phyloP scores from a whole-genome alignment of 2,888 invertebrate species.

The Nephrotoma appendiculata region DNA sequence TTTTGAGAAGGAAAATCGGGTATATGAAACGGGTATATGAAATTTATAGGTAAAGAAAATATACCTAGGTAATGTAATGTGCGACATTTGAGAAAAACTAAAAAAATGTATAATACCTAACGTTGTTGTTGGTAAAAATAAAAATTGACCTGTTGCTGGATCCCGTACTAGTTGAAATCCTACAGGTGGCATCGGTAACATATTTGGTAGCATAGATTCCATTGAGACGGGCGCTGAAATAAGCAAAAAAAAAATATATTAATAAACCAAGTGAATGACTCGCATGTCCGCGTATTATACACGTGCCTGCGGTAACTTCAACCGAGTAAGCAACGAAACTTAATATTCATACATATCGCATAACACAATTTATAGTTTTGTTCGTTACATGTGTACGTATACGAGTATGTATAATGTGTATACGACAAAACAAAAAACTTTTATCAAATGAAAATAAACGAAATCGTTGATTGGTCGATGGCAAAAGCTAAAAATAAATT shows the following conservation, averaged over 20 bases:
- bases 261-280: no score
- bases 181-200: slow-evolving; percentile 50
- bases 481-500: background rate
- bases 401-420: background rate
- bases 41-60: background rate
- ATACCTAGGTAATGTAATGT: background rate
- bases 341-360: background rate
- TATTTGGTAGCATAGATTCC: slow-evolving; percentile 53
- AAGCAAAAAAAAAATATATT: background rate
- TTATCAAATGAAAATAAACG: background rate
- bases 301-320: background rate
- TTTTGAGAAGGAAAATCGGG: background rate
- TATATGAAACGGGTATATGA: background rate
- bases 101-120: slow-evolving; percentile 32
- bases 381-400: no score
- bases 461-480: background rate
- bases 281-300: background rate
- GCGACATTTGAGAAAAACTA: slow-evolving; percentile 1
- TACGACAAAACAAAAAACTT: background rate
- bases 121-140: slow-evolving; percentile 53
- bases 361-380: no score
- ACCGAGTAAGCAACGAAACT: background rate
- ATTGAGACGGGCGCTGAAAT: slow-evolving; percentile 52
- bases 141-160: slow-evolving; percentile 67
- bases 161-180: slow-evolving; percentile 80